Base-by-base conservation (phyloP, 2,797 vertebrate species). In the Ctenopoma multispine region DNA sequence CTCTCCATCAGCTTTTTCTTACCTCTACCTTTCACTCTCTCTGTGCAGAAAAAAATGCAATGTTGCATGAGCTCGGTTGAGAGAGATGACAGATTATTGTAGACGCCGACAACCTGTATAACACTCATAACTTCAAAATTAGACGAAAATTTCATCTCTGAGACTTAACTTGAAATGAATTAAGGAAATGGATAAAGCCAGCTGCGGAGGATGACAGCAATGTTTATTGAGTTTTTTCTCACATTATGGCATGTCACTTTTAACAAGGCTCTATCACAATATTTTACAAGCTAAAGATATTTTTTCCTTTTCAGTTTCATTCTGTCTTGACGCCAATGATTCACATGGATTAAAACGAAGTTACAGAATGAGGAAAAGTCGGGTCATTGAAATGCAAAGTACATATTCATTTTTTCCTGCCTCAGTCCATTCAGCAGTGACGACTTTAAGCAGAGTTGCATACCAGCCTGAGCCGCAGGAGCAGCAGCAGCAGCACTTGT, bases 41-140 rank as follows among this genome's bases (percentile, higher is more conserved):
- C 64, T 67, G 34, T 63, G 44, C 69, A 41, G 69, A 73, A 56
- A 53, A 9, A 69, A 64, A 77, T 9, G 68, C 71, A 47, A 44
- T 49, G 5, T 79, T 65, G 76, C 75, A 57, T 44, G 70, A 81
- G 58, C 69, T 67, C 13, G 43, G 75, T 3, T 2, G 69, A 60
- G 81, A 60, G 81, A 51, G 82, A 87, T 79, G 86, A 85, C 86
- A 82, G 83, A 89, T 90, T 69, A 62, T 68, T 53, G 79, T 56
- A 58, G 82, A 85, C 55, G 63, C 85, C 75, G 84, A 83, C 89
- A 90, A 81, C 80, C 86, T 69, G 76, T 36, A 77, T 85, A 79
- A 90, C 81, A 74, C 84, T 90, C 87, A 86, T 3, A 4, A 67
- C 54, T 62, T 64, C 17, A 6, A 72, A 84, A 90, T 90, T 87